phyloP scores from a whole-genome alignment of 2,888 invertebrate species.

The Liodrosophila aerea region DNA sequence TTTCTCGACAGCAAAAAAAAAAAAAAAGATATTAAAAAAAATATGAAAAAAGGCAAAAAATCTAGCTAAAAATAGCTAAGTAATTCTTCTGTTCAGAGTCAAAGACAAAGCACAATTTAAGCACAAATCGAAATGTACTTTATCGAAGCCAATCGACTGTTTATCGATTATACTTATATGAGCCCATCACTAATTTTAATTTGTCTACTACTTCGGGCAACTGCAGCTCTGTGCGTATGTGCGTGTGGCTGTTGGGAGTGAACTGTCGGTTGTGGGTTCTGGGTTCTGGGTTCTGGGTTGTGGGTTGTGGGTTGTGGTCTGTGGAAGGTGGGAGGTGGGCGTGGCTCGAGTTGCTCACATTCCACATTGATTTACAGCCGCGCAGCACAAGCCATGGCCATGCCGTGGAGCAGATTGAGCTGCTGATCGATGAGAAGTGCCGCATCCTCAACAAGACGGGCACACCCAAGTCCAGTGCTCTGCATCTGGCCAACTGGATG shows the following conservation, averaged over 20 bases:
- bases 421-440: conserved; percentile 86
- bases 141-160: conserved; percentile 4
- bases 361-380: conserved; percentile 49
- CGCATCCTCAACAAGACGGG: conserved; percentile 86
- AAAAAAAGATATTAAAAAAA: conserved; percentile 11
- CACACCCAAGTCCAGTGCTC: conserved; percentile 87
- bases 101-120: conserved; percentile 37
- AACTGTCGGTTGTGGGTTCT: too few species aligned
- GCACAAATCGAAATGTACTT: conserved; percentile 2
- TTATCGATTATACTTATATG: conserved; percentile 46
- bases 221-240: conserved; percentile 34
- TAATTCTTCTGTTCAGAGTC: conserved; percentile 21
- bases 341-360: not conserved
- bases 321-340: conserved; percentile 19
- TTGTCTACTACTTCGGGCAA: conserved; percentile 44
- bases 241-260: conserved; percentile 21
- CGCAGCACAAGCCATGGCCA: conserved; percentile 53
- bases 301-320: too few species aligned
- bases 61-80: not conserved
- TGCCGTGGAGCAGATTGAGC: conserved; percentile 84
- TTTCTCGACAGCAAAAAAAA: conserved; percentile 45
- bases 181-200: conserved; percentile 82
- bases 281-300: too few species aligned
- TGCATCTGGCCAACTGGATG: conserved; percentile 92
- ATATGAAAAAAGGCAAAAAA: conserved; percentile 1